A percentile compares a stretch with the other conserved stretches of the same genome.
These are phyloP conservation scores for Dryobates pubescens DNA, from an alignment of 2,797 vertebrate genomes.

Conservation along the genomic window DNA sequence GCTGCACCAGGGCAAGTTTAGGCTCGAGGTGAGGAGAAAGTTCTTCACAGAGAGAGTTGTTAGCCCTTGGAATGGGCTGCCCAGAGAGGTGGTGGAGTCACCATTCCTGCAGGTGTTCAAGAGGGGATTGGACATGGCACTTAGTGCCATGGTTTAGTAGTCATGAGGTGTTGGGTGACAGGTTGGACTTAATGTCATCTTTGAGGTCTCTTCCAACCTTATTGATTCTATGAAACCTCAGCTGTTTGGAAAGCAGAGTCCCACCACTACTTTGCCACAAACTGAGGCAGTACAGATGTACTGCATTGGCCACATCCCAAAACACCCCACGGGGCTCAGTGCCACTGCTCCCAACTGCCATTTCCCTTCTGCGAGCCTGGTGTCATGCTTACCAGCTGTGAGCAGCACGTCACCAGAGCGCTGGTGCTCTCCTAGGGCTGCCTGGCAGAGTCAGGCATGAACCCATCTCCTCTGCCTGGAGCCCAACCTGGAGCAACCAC, in stretches of 20 bases:
- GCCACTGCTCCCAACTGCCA: background rate
- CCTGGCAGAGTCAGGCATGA: background rate
- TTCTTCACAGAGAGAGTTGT: too few relatives aligned
- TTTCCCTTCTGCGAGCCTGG: background rate
- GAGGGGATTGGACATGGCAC: too few relatives aligned
- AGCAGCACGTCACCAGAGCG: rapidly evolving
- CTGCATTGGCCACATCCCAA: background rate
- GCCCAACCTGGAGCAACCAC: background rate
- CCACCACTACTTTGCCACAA: background rate
- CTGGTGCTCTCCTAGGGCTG: background rate
- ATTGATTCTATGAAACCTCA: background rate
- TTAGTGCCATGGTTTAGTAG: too few relatives aligned
- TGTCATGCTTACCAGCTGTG: background rate
- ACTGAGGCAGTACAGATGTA: background rate
- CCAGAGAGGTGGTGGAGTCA: too few relatives aligned
- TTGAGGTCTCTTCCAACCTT: too few relatives aligned
- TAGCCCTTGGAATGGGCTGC: too few relatives aligned
- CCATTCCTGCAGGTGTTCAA: too few relatives aligned
- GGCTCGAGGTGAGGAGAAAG: too few relatives aligned
- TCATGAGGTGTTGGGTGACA: too few relatives aligned
- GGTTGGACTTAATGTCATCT: too few relatives aligned
- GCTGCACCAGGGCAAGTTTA: too few relatives aligned
- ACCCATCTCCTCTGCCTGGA: background rate
- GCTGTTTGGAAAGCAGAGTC: background rate
- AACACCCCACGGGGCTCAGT: background rate